Base-by-base conservation (phyloP, 2,113 vertebrate genomes). In the Pandion haliaetus region DNA sequence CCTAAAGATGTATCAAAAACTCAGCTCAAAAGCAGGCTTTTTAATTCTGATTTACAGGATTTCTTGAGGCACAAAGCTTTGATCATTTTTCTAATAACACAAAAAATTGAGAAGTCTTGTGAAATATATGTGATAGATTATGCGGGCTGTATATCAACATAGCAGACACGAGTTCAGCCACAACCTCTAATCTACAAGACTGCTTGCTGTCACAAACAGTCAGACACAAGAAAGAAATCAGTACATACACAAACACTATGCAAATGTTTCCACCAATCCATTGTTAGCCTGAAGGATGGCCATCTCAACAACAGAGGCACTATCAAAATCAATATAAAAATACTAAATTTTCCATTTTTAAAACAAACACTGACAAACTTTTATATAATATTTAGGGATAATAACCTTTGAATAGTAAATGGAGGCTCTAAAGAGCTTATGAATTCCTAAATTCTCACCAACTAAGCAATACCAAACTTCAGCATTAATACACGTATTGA, bases 371-470 rank as follows among this genome's bases (percentile, higher is more conserved):
- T 17, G 32, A 52, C 10, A 57, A 32, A 12, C 3, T 71, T 71
- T 36, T 3, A 17, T 49, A 2, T 15, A n/a, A 32, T 61, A 57
- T 47, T 86, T 82, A 26, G 38, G 17, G 28, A 34, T 34, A 59
- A 18, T 10, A 82, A 70, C 77, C 76, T 95, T 88, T 71, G 52
- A 95, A 71, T 40, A 91, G 79, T 29, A 81, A 82, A 14, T 19
- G 6, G 32, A 6, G 5, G 55, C 8, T 91, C 80, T 65, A 72
- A 76, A 91, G 67, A 88, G 65, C 14, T 87, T 94, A 19, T 76
- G 79, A 96, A 54, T 96, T 71, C 74, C 67, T 76, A 55, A 96
- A 63, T 66, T 67, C 91, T 97, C 97, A 81, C 69, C 86, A 81
- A 52, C 17, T 84, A 92, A 94, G 59, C 57, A 79, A 32, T 1